Evolutionary conservation across 2,113 vertebrate species (phyloP).

Genomic region (Clarias batrachus): DNA sequence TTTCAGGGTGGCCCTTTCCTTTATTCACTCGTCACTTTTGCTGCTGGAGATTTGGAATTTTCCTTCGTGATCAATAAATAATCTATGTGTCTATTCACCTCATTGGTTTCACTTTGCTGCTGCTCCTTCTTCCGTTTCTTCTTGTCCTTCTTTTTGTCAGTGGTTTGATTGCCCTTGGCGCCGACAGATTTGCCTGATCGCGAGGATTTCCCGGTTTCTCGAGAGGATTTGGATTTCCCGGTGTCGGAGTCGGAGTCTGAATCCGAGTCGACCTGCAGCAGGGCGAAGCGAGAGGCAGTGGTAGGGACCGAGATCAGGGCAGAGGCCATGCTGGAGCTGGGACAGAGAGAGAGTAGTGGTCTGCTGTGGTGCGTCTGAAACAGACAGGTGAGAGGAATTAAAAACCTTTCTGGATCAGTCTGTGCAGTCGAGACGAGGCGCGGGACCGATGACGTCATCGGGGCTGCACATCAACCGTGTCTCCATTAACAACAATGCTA

Average conservation of each 20-base stretch:
- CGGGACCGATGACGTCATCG: too few relatives aligned
- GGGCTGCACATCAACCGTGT: too few relatives aligned
- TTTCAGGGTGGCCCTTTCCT: background rate
- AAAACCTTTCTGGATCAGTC: too few relatives aligned
- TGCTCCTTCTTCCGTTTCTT: slow-evolving; percentile 86
- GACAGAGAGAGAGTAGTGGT: background rate
- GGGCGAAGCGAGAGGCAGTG: slow-evolving; percentile 88
- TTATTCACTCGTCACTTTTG: too few relatives aligned
- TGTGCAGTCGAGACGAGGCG: too few relatives aligned
- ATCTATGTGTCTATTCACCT: slow-evolving; percentile 67
- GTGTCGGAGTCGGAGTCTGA: slow-evolving; percentile 83
- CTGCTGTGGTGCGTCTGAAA: background rate
- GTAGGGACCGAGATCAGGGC: slow-evolving; percentile 84
- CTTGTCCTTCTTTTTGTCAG: slow-evolving; percentile 86
- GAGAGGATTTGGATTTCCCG: slow-evolving; percentile 74
- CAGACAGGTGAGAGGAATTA: background rate
- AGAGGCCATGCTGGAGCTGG: slow-evolving; percentile 77
- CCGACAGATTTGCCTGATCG: slow-evolving; percentile 68
- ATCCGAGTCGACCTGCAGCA: slow-evolving; percentile 88
- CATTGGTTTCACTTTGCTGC: slow-evolving; percentile 87
- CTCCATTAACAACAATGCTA: too few relatives aligned
- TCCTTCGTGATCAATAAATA: background rate
- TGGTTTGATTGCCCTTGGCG: slow-evolving; percentile 74
- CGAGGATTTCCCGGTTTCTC: slow-evolving; percentile 70
- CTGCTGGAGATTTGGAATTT: background rate